A percentile compares a stretch with the other conserved stretches of the same genome.
These are phyloP conservation scores for Illadopsis cleaveri DNA, from an alignment of 2,113 vertebrate species.

Conservation along the genomic window DNA sequence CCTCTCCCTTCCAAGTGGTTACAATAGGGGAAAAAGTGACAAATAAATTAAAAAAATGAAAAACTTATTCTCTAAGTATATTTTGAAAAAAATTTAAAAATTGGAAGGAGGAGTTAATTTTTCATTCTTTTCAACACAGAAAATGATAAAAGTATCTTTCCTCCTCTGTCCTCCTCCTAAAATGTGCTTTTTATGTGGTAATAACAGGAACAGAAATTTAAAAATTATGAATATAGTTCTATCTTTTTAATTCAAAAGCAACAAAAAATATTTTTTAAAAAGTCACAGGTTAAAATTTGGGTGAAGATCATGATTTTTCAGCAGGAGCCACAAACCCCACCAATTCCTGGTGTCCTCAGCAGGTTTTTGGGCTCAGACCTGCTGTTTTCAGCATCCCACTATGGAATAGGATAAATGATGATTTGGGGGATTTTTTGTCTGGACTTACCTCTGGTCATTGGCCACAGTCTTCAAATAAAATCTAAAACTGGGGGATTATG, in stretches of 20 bases:
- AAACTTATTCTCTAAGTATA: neutral
- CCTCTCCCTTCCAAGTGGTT: no score
- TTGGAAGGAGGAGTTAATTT: neutral
- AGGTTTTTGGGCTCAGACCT: neutral
- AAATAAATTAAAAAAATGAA: neutral
- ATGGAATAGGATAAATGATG: neutral
- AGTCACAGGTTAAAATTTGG: neutral
- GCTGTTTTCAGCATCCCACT: neutral
- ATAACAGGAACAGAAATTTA: neutral
- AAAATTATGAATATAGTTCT: fast-evolving
- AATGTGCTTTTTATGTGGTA: neutral
- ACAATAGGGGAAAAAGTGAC: fast-evolving
- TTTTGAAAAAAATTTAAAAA: neutral
- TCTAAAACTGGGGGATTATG: neutral
- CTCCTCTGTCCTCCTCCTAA: neutral
- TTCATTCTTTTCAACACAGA: neutral
- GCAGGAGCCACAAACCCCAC: fast-evolving
- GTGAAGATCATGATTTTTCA: neutral
- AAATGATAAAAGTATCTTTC: fast-evolving
- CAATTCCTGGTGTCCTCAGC: neutral
- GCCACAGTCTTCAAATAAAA: neutral
- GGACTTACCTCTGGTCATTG: neutral
- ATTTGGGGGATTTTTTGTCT: neutral
- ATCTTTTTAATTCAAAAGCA: neutral
- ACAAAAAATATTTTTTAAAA: fast-evolving